Evolutionary conservation across 2,113 vertebrate species (phyloP).

Genomic region (Probosciger aterrimus): DNA sequence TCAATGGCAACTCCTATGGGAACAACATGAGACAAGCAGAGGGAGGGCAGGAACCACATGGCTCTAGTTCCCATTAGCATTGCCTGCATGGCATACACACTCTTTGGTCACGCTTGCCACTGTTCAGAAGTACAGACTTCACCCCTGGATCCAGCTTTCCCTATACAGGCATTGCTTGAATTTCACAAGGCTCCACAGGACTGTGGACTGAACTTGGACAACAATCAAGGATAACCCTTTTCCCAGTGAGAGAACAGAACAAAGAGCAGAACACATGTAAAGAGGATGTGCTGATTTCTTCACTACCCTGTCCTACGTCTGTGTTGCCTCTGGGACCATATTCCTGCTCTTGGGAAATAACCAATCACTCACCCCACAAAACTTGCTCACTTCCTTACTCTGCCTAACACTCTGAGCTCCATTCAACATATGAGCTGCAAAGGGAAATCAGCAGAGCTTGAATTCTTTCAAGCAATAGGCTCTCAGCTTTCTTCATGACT

Average conservation of each 20-base stretch:
- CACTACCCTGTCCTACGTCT: background rate
- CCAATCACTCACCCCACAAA: background rate
- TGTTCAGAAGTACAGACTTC: background rate
- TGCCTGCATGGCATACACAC: accelerated
- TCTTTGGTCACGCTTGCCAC: background rate
- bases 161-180: background rate
- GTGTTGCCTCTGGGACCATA: background rate
- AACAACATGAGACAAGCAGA: background rate
- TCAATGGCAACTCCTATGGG: background rate
- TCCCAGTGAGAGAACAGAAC: background rate
- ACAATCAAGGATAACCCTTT: background rate
- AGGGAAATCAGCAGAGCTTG: background rate
- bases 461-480: background rate
- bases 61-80: background rate
- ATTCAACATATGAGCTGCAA: background rate
- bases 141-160: background rate
- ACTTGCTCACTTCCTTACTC: background rate
- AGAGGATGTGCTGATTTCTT: background rate
- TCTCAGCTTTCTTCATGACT: background rate
- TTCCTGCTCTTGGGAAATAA: background rate
- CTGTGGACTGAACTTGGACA: background rate
- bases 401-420: background rate
- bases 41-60: background rate
- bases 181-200: background rate
- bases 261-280: background rate